Evolutionary conservation across 2,797 vertebrate species (phyloP).

Genomic region (Microctenopoma stevenorrisi): DNA sequence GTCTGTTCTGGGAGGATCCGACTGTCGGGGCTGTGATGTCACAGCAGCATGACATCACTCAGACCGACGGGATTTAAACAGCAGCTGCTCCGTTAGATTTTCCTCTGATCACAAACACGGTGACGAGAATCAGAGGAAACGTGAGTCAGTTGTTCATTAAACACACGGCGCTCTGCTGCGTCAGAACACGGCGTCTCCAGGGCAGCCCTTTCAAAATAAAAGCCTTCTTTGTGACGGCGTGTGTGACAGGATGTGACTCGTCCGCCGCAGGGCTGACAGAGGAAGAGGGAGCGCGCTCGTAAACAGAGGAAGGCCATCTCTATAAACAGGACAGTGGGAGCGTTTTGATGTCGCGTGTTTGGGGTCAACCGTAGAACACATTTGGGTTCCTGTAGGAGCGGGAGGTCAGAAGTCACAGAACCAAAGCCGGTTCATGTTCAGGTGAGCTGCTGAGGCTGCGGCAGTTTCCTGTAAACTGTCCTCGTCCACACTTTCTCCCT

Average conservation of each 20-base stretch:
- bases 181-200: conserved; percentile 4
- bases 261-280: conserved; percentile 35
- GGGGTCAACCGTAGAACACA: not conserved
- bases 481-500: not conserved
- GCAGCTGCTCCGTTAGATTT: too few species aligned
- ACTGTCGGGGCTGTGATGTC: too few species aligned
- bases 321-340: conserved; percentile 39
- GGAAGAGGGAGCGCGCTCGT: conserved; percentile 10
- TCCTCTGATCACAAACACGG: not conserved
- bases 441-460: not conserved
- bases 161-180: not conserved
- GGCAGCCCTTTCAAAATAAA: conserved; percentile 38
- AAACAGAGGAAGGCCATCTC: conserved; percentile 41
- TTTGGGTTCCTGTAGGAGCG: not conserved
- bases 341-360: not conserved
- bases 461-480: too few species aligned
- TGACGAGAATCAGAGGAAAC: conserved; percentile 16
- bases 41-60: not conserved
- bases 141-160: conserved; percentile 11
- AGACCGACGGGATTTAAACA: not conserved
- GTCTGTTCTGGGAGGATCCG: not conserved
- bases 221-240: conserved; percentile 1
- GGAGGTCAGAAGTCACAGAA: conserved; percentile 19
- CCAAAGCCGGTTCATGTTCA: not conserved
- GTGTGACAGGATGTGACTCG: conserved; percentile 13